Conservation (phyloP, 2,888 invertebrate species). For the Latheticus oryzae region DNA sequence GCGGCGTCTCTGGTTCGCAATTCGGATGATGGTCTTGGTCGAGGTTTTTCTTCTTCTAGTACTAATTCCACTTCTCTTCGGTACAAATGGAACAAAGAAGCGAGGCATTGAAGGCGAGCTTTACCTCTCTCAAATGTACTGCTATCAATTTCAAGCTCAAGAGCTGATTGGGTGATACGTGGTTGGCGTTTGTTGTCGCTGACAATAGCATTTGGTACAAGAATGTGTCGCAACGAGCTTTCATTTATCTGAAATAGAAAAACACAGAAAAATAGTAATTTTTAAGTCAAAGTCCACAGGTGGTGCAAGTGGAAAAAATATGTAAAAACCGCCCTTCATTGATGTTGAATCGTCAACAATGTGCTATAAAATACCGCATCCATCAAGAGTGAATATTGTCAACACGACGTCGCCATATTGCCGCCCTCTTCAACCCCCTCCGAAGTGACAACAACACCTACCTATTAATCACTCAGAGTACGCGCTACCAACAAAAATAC, state of each 20-base stretch:
- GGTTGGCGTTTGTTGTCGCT: conserved; percentile 51
- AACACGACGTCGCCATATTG: no score
- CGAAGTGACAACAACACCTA: conserved; percentile 50
- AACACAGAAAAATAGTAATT: not conserved
- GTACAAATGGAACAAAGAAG: conserved; percentile 77
- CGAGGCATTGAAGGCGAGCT: conserved; percentile 75
- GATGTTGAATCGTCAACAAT: no score
- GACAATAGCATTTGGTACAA: conserved; percentile 48
- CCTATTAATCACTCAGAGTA: conserved; percentile 49
- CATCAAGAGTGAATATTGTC: no score
- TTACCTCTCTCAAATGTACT: conserved; percentile 75
- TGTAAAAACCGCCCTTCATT: no score
- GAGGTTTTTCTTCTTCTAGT: conserved; percentile 80
- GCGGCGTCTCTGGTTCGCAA: conserved; percentile 76
- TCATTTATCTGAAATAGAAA: conserved; percentile 41
- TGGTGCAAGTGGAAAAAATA: not conserved
- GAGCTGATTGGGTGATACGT: conserved; percentile 57
- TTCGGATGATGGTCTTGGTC: conserved; percentile 80
- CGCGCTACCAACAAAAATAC: conserved; percentile 46
- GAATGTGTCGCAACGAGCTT: conserved; percentile 45
- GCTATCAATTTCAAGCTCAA: conserved; percentile 73
- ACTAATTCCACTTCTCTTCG: conserved; percentile 72
- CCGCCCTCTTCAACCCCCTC: conserved; percentile 35
- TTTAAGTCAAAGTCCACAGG: conserved; percentile 3
- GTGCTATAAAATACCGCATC: no score